Percentiles rank a stretch among this genome's conserved stretches.
phyloP scores from a whole-genome alignment of 2,888 invertebrate genomes.

The Panopea generosa region DNA sequence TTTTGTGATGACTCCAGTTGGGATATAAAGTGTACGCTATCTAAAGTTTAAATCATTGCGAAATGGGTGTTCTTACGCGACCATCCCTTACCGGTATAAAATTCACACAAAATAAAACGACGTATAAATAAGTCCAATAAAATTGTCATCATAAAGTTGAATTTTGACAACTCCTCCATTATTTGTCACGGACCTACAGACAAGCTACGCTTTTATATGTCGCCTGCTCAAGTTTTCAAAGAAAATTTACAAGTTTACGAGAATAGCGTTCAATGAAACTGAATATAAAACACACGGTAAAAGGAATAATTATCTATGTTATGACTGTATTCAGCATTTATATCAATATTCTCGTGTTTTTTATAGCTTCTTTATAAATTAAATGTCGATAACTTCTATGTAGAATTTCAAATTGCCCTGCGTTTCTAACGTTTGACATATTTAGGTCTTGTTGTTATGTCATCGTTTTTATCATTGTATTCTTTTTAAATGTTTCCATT shows the following conservation, averaged over 20 bases:
- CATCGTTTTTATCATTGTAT: too few relatives aligned
- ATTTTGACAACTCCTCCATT: constrained; percentile 44
- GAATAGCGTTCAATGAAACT: constrained; percentile 22
- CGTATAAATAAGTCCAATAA: constrained; percentile 35
- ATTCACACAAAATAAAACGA: constrained; percentile 1
- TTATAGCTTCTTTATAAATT: constrained; percentile 24
- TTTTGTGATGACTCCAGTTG: neutral
- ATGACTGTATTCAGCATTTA: neutral
- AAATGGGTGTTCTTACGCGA: too few relatives aligned
- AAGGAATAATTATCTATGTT: constrained; percentile 11
- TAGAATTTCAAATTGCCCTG: neutral
- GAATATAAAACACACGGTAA: constrained; percentile 35
- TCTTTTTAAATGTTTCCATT: too few relatives aligned
- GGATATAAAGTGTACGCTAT: too few relatives aligned
- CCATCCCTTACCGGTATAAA: neutral
- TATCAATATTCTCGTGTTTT: neutral
- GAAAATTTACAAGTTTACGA: constrained; percentile 16
- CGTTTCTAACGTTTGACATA: too few relatives aligned
- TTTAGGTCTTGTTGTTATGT: too few relatives aligned
- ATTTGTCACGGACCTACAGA: constrained; percentile 43
- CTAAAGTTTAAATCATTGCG: too few relatives aligned
- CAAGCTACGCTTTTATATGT: constrained; percentile 8
- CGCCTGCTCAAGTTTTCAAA: constrained; percentile 30
- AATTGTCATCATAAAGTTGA: constrained; percentile 43
- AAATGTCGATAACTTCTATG: constrained; percentile 29